A percentile compares a stretch with the other conserved stretches of the same genome.
These are phyloP conservation scores for Neoscelio sp. DNA, from an alignment of 2,888 invertebrate species.

Conservation along the genomic window DNA sequence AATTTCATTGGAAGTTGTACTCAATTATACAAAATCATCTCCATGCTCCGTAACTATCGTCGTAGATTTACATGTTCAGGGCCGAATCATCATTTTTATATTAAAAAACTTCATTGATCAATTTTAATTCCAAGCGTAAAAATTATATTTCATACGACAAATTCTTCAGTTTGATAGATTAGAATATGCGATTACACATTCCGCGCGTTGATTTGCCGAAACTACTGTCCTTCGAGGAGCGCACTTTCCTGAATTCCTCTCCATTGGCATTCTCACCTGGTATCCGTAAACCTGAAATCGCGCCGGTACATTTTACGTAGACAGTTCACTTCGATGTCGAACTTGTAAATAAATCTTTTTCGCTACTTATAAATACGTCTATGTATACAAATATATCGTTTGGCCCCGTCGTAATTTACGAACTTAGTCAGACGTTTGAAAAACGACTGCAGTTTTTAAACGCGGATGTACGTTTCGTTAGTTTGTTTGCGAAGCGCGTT, in stretches of 20 bases:
- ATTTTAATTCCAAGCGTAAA: neutral
- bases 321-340: slow-evolving; percentile 18
- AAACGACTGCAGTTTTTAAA: slow-evolving; percentile 15
- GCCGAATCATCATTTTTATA: too few relatives aligned
- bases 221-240: too few relatives aligned
- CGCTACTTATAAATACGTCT: slow-evolving; percentile 21
- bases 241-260: slow-evolving; percentile 14
- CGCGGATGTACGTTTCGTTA: slow-evolving; percentile 13
- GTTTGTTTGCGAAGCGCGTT: slow-evolving; percentile 24
- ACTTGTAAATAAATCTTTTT: slow-evolving; percentile 47
- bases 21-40: too few relatives aligned
- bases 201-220: slow-evolving; percentile 13
- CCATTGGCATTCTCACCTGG: neutral
- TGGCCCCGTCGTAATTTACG: slow-evolving; percentile 25
- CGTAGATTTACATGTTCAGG: too few relatives aligned
- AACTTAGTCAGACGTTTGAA: slow-evolving; percentile 21
- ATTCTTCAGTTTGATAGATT: slow-evolving; percentile 36
- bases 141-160: slow-evolving; percentile 36
- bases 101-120: too few relatives aligned
- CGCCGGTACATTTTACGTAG: slow-evolving; percentile 21
- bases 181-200: slow-evolving; percentile 23
- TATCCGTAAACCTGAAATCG: slow-evolving; percentile 5
- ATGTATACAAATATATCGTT: slow-evolving; percentile 30
- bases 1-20: too few relatives aligned
- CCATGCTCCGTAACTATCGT: too few relatives aligned